Percentiles rank a stretch among this genome's conserved stretches.
phyloP scores from a whole-genome alignment of 2,113 vertebrate species.

The Rhinichthys klamathensis region DNA sequence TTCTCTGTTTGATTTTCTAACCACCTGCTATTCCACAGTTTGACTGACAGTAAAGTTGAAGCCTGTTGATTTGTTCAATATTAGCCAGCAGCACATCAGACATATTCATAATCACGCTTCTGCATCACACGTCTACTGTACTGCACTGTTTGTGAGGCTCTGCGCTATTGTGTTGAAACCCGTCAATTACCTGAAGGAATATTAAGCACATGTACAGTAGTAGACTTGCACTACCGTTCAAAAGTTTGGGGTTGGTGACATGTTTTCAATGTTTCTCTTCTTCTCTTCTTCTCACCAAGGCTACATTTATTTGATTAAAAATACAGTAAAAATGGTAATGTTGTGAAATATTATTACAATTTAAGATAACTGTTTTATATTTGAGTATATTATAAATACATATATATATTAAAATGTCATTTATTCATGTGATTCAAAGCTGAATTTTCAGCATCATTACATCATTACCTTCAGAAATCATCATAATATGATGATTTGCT shows the following conservation, averaged over 20 bases:
- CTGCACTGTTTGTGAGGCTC: neutral
- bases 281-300: neutral
- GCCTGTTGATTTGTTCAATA: slow-evolving; percentile 9
- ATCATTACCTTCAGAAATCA: neutral
- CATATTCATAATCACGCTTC: neutral
- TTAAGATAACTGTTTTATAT: neutral
- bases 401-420: neutral
- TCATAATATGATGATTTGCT: too few relatives aligned
- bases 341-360: neutral
- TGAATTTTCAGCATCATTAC: too few relatives aligned
- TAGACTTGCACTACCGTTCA: too few relatives aligned
- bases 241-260: neutral
- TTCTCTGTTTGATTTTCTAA: neutral
- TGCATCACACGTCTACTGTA: neutral
- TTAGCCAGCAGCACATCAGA: slow-evolving; percentile 14
- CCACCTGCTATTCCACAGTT: neutral
- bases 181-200: neutral
- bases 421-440: neutral
- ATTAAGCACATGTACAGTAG: neutral
- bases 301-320: neutral
- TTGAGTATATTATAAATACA: too few relatives aligned
- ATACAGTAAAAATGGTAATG: neutral
- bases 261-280: neutral
- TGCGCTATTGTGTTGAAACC: neutral
- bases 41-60: slow-evolving; percentile 41